A percentile compares a stretch with the other conserved stretches of the same genome.
These are phyloP conservation scores for Cherax destructor DNA, from an alignment of 1,140 invertebrate genomes.

Conservation along the genomic window DNA sequence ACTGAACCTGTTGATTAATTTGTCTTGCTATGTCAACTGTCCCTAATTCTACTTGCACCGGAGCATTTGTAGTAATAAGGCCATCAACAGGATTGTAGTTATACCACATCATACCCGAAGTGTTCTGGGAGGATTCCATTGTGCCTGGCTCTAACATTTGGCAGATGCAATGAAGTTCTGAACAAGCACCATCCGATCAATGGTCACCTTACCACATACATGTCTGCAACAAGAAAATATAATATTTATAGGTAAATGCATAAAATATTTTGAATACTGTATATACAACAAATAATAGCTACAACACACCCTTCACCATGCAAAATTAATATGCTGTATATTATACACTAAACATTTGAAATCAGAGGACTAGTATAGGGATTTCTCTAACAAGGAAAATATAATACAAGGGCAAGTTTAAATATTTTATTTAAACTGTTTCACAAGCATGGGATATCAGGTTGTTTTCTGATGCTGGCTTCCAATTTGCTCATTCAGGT, in stretches of 20 bases:
- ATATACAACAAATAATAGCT: neutral
- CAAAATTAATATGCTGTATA: neutral
- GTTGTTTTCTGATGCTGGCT: slow-evolving; percentile 63
- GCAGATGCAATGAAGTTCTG: neutral
- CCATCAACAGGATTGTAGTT: slow-evolving; percentile 58
- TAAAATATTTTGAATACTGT: neutral
- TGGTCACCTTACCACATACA: slow-evolving; percentile 34
- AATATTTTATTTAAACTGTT: slow-evolving; percentile 56
- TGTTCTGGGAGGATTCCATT: slow-evolving; percentile 46
- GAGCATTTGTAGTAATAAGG: slow-evolving; percentile 54
- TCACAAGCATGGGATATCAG: slow-evolving; percentile 69
- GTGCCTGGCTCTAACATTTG: slow-evolving; percentile 4
- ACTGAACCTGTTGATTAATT: slow-evolving; percentile 61
- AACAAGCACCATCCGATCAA: neutral
- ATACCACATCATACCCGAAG: slow-evolving; percentile 55
- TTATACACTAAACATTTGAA: neutral
- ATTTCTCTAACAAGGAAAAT: slow-evolving; percentile 32
- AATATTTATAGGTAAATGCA: neutral
- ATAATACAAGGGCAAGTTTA: slow-evolving; percentile 45
- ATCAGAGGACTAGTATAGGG: neutral
- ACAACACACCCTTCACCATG: neutral
- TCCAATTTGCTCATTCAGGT: slow-evolving; percentile 64
- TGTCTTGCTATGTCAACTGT: slow-evolving; percentile 62
- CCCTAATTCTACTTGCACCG: slow-evolving; percentile 62
- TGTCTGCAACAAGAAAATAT: slow-evolving; percentile 42